Evolutionary conservation across 2,797 vertebrate species (phyloP).

Genomic region (Adrianichthys oophorus): DNA sequence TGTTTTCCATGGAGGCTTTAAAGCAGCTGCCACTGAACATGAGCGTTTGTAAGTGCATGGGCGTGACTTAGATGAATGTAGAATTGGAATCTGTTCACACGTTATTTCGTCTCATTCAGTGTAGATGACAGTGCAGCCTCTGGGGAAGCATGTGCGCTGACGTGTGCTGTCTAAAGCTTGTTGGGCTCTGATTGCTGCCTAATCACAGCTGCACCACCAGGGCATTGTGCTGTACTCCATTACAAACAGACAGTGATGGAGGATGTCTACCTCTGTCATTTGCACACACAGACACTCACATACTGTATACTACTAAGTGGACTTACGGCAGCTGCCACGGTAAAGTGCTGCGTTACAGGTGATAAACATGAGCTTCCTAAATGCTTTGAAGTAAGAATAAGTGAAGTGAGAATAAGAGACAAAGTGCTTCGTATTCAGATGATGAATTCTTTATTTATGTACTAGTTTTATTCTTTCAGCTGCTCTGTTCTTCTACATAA

Average conservation of each 20-base stretch:
- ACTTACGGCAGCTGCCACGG: conserved; percentile 34
- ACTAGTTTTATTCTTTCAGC: too few species aligned
- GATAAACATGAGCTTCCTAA: conserved; percentile 61
- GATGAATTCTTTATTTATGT: too few species aligned
- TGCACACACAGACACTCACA: neutral
- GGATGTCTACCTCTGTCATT: too few species aligned
- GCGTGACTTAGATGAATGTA: conserved; percentile 6
- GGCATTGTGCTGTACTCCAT: conserved; percentile 33
- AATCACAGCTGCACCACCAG: conserved; percentile 40
- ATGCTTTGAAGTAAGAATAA: conserved; percentile 8
- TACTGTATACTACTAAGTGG: conserved; percentile 31
- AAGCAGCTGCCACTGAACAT: conserved; percentile 10
- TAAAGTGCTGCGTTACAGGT: conserved; percentile 54
- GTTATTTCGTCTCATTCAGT: conserved; percentile 28
- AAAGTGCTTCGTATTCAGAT: conserved; percentile 5
- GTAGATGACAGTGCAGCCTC: conserved; percentile 28
- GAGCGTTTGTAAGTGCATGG: conserved; percentile 11
- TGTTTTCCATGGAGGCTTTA: neutral
- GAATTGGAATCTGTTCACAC: conserved; percentile 13
- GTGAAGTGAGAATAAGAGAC: neutral
- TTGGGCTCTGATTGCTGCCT: conserved; percentile 58
- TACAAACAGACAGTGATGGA: conserved; percentile 5
- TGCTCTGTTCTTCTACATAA: too few species aligned
- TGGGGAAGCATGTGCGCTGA: conserved; percentile 25
- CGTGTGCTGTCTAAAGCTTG: conserved; percentile 42